Percentiles rank a stretch among this genome's conserved stretches.
Conservation (phyloP, 2,797 vertebrate genomes). For the Ciconia nigra region DNA sequence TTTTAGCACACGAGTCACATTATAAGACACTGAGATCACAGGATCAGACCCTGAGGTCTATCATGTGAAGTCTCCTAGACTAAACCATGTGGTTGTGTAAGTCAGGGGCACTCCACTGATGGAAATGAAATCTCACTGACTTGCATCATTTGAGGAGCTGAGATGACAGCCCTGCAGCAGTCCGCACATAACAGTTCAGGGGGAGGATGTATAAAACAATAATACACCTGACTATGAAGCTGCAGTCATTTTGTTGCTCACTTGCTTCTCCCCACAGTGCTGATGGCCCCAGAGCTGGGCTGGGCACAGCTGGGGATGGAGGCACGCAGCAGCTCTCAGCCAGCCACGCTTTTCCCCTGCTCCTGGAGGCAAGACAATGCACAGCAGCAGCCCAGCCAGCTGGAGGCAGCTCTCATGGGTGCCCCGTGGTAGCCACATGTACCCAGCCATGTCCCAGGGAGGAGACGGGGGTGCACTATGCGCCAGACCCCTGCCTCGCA, state of each 20-base stretch:
- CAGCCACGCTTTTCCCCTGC: rapidly evolving
- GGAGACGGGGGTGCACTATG: rapidly evolving
- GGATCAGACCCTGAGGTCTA: neutral
- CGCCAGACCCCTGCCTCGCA: too few species aligned
- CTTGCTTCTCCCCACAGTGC: neutral
- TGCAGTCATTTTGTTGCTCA: neutral
- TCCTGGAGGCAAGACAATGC: neutral
- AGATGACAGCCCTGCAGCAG: neutral
- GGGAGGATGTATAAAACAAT: neutral
- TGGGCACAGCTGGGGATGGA: neutral
- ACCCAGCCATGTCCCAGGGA: neutral
- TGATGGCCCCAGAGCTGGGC: too few species aligned
- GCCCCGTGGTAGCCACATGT: rapidly evolving
- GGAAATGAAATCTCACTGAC: neutral
- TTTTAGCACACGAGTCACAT: neutral
- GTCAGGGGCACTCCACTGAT: neutral
- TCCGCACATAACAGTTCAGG: neutral
- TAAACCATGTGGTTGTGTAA: slow-evolving; percentile 7
- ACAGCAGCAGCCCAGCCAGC: neutral
- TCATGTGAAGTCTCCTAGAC: neutral
- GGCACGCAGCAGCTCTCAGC: rapidly evolving
- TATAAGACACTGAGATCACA: slow-evolving; percentile 21
- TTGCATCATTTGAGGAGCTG: neutral
- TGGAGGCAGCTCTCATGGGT: neutral
- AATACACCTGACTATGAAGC: neutral